phyloP scores from a whole-genome alignment of 1,140 invertebrate genomes.

The Sitobion miscanthi region DNA sequence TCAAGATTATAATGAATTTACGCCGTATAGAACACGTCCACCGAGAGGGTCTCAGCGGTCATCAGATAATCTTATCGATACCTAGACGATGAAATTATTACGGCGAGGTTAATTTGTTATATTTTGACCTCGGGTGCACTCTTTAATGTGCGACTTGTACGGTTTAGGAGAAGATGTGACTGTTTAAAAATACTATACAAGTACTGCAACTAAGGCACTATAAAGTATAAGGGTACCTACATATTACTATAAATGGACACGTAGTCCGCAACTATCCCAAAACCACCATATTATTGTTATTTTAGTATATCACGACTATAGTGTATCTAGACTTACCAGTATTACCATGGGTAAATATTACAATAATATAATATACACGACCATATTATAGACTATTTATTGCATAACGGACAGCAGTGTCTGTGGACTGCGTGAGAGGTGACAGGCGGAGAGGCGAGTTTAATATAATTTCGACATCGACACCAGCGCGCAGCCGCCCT shows the following conservation, averaged over 20 bases:
- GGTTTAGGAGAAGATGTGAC: background rate
- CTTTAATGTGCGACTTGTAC: background rate
- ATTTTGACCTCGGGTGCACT: background rate
- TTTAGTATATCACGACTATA: too few relatives aligned
- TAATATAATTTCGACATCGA: conserved; percentile 40
- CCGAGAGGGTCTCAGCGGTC: background rate
- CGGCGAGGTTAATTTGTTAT: background rate
- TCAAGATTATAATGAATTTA: too few relatives aligned
- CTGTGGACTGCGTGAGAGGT: background rate
- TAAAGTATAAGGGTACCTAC: too few relatives aligned
- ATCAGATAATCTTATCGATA: background rate
- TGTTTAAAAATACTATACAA: too few relatives aligned
- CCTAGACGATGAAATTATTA: background rate
- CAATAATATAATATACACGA: background rate
- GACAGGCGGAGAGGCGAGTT: background rate
- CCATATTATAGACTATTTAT: background rate
- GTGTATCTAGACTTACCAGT: too few relatives aligned
- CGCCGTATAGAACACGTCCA: background rate
- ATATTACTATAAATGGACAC: too few relatives aligned
- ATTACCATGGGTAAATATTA: too few relatives aligned
- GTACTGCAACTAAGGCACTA: too few relatives aligned
- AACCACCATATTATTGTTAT: too few relatives aligned
- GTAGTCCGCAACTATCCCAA: too few relatives aligned
- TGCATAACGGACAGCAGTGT: too few relatives aligned
- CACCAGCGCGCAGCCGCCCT: background rate